phyloP scores from a whole-genome alignment of 1,140 invertebrate genomes.

The Aphidius gifuensis region DNA sequence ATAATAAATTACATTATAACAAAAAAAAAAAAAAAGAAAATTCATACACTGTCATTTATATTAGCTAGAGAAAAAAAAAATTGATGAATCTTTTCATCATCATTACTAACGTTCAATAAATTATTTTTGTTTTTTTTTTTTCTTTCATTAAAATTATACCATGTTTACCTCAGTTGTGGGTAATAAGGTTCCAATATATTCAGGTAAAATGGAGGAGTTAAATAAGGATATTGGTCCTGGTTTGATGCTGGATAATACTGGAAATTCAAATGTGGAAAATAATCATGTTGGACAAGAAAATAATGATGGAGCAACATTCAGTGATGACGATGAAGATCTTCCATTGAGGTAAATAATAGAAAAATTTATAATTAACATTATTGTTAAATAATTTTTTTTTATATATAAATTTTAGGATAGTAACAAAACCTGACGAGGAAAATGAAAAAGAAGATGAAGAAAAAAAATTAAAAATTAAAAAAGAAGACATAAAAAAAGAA shows the following conservation, averaged over 20 bases:
- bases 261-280: slow-evolving; percentile 42
- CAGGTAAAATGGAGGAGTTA: slow-evolving; percentile 56
- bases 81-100: background rate
- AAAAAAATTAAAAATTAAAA: background rate
- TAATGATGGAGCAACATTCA: slow-evolving; percentile 68
- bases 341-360: slow-evolving; percentile 42
- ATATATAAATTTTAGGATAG: slow-evolving; percentile 36
- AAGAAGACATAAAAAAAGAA: background rate
- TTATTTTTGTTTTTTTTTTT: slow-evolving; percentile 38
- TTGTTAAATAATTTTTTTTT: background rate
- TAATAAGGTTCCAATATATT: slow-evolving; percentile 54
- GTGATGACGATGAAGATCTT: slow-evolving; percentile 75
- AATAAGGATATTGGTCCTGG: slow-evolving; percentile 60
- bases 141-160: slow-evolving; percentile 36
- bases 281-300: slow-evolving; percentile 55
- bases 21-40: background rate
- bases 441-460: too few relatives aligned
- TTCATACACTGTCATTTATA: slow-evolving; percentile 11
- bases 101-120: slow-evolving; percentile 33
- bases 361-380: background rate
- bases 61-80: background rate
- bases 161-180: slow-evolving; percentile 42
- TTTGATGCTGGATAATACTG: slow-evolving; percentile 41
- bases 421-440: slow-evolving; percentile 16
- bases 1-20: background rate